phyloP scores from a whole-genome alignment of 2,797 vertebrate genomes.

The Anguilla megastoma region DNA sequence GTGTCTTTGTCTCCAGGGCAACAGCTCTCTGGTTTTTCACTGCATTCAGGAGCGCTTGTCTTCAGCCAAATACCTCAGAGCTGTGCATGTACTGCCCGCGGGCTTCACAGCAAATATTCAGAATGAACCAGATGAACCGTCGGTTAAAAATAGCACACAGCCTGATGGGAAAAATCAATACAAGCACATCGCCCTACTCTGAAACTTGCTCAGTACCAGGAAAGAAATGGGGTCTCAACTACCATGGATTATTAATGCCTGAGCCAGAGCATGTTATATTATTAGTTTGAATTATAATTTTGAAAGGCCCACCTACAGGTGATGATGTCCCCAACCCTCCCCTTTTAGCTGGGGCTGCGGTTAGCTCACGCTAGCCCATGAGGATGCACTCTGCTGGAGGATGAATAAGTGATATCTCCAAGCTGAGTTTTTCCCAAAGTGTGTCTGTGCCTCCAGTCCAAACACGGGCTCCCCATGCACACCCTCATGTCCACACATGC shows the following conservation, averaged over 20 bases:
- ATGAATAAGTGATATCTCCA: not conserved
- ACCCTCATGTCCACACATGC: not conserved
- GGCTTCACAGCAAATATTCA: not conserved
- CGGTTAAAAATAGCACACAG: not conserved
- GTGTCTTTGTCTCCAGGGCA: not conserved
- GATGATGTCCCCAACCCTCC: not conserved
- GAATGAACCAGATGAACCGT: not conserved
- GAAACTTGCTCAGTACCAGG: not conserved
- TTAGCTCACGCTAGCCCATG: not conserved
- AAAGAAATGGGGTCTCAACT: not conserved
- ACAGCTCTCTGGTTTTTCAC: not conserved
- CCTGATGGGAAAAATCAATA: conserved; percentile 18
- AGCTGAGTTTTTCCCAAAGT: not conserved
- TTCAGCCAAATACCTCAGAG: not conserved
- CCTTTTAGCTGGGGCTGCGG: not conserved
- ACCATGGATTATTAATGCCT: not conserved
- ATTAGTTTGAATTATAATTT: not conserved
- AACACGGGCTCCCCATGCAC: not conserved
- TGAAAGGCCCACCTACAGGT: not conserved
- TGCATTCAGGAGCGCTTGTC: not conserved
- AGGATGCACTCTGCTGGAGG: not conserved
- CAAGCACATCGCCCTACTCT: not conserved
- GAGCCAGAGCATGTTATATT: not conserved
- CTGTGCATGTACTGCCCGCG: not conserved
- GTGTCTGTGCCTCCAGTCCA: not conserved